Percentiles rank a stretch among this genome's conserved stretches.
phyloP scores from a whole-genome alignment of 2,888 invertebrate genomes.

The Drosophila sordidula region DNA sequence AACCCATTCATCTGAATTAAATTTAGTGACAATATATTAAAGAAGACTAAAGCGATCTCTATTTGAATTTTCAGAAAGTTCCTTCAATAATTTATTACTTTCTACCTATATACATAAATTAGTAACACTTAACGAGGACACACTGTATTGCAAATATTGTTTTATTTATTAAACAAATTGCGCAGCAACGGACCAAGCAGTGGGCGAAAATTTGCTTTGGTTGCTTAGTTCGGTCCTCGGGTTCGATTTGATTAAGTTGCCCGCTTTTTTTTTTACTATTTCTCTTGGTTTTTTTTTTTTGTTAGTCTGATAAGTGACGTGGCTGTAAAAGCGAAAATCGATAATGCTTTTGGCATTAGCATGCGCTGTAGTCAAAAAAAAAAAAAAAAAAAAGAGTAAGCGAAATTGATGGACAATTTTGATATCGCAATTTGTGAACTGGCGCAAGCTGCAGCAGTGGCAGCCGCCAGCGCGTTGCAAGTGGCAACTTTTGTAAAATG shows the following conservation, averaged over 20 bases:
- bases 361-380: slow-evolving; percentile 12
- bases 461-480: slow-evolving; percentile 23
- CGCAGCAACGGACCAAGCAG: slow-evolving; percentile 47
- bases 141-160: slow-evolving; percentile 41
- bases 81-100: too few species aligned
- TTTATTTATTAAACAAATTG: slow-evolving; percentile 61
- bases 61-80: too few species aligned
- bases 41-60: too few species aligned
- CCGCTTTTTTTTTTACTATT: slow-evolving; percentile 1
- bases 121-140: slow-evolving; percentile 7
- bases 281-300: slow-evolving; percentile 11
- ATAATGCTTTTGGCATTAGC: slow-evolving; percentile 65
- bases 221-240: slow-evolving; percentile 38
- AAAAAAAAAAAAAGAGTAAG: not conserved
- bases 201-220: slow-evolving; percentile 50
- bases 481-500: slow-evolving; percentile 43
- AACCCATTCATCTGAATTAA: too few species aligned
- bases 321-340: slow-evolving; percentile 63
- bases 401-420: slow-evolving; percentile 61
- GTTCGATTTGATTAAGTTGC: slow-evolving; percentile 67
- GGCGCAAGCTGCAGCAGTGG: slow-evolving; percentile 13
- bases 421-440: slow-evolving; percentile 66
- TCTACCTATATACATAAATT: too few species aligned
- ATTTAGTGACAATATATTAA: too few species aligned
- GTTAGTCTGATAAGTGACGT: slow-evolving; percentile 35